A percentile compares a stretch with the other conserved stretches of the same genome.
Conservation (phyloP, 2,113 vertebrate genomes). For the Glaucidium brasilianum region DNA sequence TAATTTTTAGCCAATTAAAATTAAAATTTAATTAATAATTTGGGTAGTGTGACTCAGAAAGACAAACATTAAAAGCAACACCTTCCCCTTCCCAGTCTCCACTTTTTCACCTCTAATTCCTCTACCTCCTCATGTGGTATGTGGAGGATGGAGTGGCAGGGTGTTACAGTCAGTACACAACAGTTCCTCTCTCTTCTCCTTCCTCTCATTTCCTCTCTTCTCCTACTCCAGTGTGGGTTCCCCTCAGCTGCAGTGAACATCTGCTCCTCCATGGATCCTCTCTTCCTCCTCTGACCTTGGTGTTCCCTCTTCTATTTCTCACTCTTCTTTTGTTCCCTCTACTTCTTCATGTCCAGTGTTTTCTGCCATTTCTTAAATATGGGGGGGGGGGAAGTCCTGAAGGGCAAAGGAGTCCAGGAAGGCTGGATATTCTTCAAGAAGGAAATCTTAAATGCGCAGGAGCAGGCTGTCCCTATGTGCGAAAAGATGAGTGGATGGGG, state of each 20-base stretch:
- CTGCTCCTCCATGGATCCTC: neutral
- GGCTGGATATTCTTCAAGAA: neutral
- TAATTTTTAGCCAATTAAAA: neutral
- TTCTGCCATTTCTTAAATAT: neutral
- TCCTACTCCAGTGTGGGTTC: neutral
- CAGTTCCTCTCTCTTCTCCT: neutral
- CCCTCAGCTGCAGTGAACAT: neutral
- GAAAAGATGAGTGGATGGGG: neutral
- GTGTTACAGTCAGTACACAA: neutral
- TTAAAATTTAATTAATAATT: neutral
- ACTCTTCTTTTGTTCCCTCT: neutral
- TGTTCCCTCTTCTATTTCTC: neutral
- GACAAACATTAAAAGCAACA: neutral
- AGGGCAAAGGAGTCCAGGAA: neutral
- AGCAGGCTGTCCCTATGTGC: no score
- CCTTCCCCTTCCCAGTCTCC: neutral
- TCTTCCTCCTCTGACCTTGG: neutral
- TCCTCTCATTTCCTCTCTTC: neutral
- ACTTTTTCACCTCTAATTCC: neutral
- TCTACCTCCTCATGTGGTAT: neutral
- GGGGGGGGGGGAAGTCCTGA: neutral
- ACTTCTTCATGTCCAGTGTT: neutral
- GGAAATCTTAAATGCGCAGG: neutral
- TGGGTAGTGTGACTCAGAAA: neutral
- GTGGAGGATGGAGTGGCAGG: neutral